These are phyloP conservation scores for Centroberyx gerrardi DNA, from an alignment of 2,797 vertebrate genomes.

Conservation along the genomic window DNA sequence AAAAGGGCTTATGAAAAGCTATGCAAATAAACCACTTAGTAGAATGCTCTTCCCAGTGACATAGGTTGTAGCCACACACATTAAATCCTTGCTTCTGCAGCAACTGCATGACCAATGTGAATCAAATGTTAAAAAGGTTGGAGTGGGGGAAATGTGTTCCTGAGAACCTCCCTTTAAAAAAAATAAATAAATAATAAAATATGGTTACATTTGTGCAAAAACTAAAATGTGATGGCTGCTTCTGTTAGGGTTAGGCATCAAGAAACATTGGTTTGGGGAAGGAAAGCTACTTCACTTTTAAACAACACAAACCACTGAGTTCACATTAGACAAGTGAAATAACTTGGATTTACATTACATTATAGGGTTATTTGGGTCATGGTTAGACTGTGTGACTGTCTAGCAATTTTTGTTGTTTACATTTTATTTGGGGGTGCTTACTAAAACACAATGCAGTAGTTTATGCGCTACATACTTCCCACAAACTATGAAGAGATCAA, in stretches of 20 bases:
- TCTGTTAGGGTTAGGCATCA: no score
- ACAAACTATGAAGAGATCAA: conserved; percentile 6
- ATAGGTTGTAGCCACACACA: conserved; percentile 35
- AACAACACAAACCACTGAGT: no score
- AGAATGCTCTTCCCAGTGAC: conserved; percentile 40
- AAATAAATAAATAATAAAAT: no score
- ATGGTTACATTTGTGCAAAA: no score
- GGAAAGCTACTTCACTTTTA: no score
- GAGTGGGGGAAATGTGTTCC: background rate
- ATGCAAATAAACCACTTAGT: conserved; percentile 53
- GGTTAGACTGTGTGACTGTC: background rate
- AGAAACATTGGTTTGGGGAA: no score
- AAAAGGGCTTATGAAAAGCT: conserved; percentile 53
- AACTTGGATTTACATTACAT: no score
- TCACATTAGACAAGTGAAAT: no score
- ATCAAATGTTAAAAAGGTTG: conserved; percentile 34
- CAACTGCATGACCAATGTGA: conserved; percentile 17
- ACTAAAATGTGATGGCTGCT: no score
- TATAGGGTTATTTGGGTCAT: background rate
- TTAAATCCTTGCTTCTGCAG: conserved; percentile 16
- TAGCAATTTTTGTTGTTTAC: background rate
- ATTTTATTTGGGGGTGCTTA: conserved; percentile 4
- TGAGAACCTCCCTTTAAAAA: background rate
- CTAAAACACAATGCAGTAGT: background rate
- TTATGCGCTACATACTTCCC: background rate